Conservation (phyloP, 2,888 invertebrate genomes). For the Helobdella robusta region DNA sequence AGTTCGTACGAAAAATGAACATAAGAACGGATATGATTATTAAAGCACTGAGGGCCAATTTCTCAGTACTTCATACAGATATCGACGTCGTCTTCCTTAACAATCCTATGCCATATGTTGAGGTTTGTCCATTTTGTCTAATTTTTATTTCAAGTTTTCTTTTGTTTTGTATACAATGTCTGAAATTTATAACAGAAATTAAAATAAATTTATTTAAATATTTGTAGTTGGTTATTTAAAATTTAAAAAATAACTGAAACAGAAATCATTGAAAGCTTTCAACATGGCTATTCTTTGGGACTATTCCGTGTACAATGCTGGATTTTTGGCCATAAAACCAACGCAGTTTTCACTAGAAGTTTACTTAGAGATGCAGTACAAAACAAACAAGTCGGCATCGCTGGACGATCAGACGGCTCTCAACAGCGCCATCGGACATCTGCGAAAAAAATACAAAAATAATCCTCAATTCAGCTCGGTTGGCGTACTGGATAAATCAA, state of each 20-base stretch:
- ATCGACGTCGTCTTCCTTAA: conserved; percentile 33
- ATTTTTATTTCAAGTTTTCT: too few species aligned
- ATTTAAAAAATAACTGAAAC: too few species aligned
- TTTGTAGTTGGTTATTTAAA: too few species aligned
- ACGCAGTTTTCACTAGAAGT: conserved; percentile 15
- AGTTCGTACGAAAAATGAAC: conserved; percentile 31
- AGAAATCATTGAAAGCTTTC: too few species aligned
- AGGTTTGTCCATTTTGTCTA: too few species aligned
- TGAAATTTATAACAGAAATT: too few species aligned
- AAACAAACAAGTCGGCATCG: conserved; percentile 1
- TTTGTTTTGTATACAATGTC: too few species aligned
- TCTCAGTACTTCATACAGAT: conserved; percentile 31
- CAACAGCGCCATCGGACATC: conserved; percentile 14
- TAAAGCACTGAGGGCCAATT: conserved; percentile 25
- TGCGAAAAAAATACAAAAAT: neutral
- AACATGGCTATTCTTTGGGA: conserved; percentile 25
- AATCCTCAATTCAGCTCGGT: neutral
- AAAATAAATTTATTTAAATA: too few species aligned
- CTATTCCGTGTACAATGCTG: conserved; percentile 25
- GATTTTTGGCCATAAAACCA: conserved; percentile 27
- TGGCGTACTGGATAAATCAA: neutral
- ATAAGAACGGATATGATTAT: conserved; percentile 33
- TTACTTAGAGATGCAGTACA: conserved; percentile 21
- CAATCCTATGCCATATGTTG: conserved; percentile 31
- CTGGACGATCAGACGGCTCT: conserved; percentile 28